Evolutionary conservation across 2,113 vertebrate species (phyloP), one percentile per base, ranked within the genome.

Genomic region (Cryptoleucopteryx plumbea): DNA sequence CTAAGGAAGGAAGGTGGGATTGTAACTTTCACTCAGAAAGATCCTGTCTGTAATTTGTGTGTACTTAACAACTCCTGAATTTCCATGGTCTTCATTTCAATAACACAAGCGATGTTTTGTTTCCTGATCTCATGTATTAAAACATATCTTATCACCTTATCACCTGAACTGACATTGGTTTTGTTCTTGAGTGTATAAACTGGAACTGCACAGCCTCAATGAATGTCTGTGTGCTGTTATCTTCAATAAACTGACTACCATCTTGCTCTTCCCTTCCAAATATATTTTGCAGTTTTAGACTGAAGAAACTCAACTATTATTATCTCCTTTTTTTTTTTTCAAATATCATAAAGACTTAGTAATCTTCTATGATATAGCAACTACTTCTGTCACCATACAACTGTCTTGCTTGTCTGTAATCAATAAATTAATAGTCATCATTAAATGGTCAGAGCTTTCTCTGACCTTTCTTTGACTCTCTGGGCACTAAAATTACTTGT

Each of bases 351-450:
- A 67, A 26, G 67, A 70, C 22, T 85, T 90, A 79, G 59, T 84
- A 65, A 56, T 31, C 56, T 78, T 92, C 86, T 81, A 59, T 65
- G 65, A 72, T 50, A 94, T 38, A 95, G 16, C 43, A 96, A 85
- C 85, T 95, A 82, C 74, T 87, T 95, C 56, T 75, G n/a, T 82
- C 79, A 71, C 42, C 50, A 45, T 67, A 79, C 79, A 95, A 73
- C 80, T 65, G 47, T 80, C 73, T 86, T 84, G 7, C 12, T 91
- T 80, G 50, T 70, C 81, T 50, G 61, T 90, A 62, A 52, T 18
- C 42, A 81, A 93, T 53, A 94, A 95, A 96, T 87, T 88, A 96
- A 85, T 93, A 91, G 58, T 36, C 66, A 90, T 86, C 62, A 95
- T 87, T 95, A 91, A 96, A 87, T 78, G 56, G 63, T 94, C 93